phyloP scores from a whole-genome alignment of 2,888 invertebrate genomes.

The Notodonta ziczac region DNA sequence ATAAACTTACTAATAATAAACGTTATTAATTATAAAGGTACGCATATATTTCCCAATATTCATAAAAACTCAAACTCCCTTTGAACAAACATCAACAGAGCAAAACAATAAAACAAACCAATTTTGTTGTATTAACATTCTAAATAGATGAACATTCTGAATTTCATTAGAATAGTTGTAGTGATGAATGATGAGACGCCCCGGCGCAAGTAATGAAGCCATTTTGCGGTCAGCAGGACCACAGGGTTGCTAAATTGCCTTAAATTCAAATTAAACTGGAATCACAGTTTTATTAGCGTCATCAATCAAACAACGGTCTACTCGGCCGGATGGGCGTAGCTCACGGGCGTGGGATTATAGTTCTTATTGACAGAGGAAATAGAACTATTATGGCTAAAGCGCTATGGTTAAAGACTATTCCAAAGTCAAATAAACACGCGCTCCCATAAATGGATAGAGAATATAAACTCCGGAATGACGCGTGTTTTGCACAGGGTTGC shows the following conservation, averaged over 20 bases:
- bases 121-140: neutral
- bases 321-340: conserved; percentile 52
- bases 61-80: neutral
- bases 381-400: conserved; percentile 50
- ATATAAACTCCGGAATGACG: conserved; percentile 77
- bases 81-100: no score
- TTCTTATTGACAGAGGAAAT: conserved; percentile 51
- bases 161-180: conserved; percentile 38
- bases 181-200: conserved; percentile 65
- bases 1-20: neutral
- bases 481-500: conserved; percentile 61
- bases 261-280: conserved; percentile 84
- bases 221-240: conserved; percentile 78
- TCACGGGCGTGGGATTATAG: conserved; percentile 53
- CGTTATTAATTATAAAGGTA: neutral
- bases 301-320: conserved; percentile 81
- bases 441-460: conserved; percentile 78
- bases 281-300: conserved; percentile 83
- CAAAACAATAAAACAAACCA: conserved; percentile 2
- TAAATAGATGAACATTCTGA: conserved; percentile 17
- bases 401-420: conserved; percentile 59
- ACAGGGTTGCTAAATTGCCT: conserved; percentile 77
- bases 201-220: conserved; percentile 66
- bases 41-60: neutral
- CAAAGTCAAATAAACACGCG: conserved; percentile 80